Conservation (phyloP, 2,888 invertebrate species). For the Phengaris arion region DNA sequence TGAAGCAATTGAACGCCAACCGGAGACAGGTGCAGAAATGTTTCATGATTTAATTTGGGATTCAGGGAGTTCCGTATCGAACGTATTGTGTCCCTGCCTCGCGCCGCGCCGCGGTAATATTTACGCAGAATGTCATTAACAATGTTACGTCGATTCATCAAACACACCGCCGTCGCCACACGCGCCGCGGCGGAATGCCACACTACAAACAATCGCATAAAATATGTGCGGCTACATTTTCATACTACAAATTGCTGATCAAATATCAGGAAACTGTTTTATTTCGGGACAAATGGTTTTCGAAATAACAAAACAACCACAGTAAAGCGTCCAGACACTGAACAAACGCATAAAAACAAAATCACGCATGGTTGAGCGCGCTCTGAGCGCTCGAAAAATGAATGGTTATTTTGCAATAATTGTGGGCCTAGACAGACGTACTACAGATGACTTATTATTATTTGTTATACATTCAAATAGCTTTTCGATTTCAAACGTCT, state of each 20-base stretch:
- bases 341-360: conserved; percentile 73
- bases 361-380: conserved; percentile 70
- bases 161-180: conserved; percentile 37
- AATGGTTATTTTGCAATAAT: conserved; percentile 71
- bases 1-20: conserved; percentile 20
- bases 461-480: conserved; percentile 4
- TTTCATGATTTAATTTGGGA: conserved; percentile 79
- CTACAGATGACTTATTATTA: not conserved
- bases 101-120: conserved; percentile 46
- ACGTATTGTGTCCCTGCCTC: conserved; percentile 69
- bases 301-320: conserved; percentile 66
- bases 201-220: conserved; percentile 43
- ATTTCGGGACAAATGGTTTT: conserved; percentile 62
- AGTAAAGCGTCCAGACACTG: conserved; percentile 64
- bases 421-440: conserved; percentile 52
- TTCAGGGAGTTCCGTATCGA: conserved; percentile 75
- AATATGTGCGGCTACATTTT: conserved; percentile 41
- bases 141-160: conserved; percentile 41
- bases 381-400: conserved; percentile 64
- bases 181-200: conserved; percentile 35
- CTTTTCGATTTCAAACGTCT: not conserved
- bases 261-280: conserved; percentile 58
- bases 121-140: conserved; percentile 41
- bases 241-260: conserved; percentile 48
- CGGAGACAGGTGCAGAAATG: conserved; percentile 71